Evolutionary conservation across 2,797 vertebrate genomes (phyloP).

Genomic region (Adrianichthys oophorus): DNA sequence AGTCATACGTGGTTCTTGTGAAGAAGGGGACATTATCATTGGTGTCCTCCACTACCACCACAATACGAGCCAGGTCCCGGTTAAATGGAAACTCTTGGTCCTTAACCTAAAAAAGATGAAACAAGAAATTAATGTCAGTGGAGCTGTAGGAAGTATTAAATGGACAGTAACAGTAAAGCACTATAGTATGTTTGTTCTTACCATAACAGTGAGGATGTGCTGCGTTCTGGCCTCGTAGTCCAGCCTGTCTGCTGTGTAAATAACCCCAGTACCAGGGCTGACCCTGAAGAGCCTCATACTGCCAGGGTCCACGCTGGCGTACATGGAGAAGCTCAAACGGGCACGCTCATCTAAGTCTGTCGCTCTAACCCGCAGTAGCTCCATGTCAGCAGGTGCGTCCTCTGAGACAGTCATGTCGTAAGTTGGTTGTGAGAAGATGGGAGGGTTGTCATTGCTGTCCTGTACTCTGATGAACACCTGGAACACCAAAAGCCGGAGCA

Average conservation of each 20-base stretch:
- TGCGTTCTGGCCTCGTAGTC: slow-evolving; percentile 90
- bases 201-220: slow-evolving; percentile 94
- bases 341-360: slow-evolving; percentile 89
- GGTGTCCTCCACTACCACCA: slow-evolving; percentile 89
- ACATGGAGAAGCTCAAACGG: slow-evolving; percentile 91
- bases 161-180: slow-evolving; percentile 7
- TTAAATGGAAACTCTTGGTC: slow-evolving; percentile 97
- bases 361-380: slow-evolving; percentile 87
- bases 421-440: slow-evolving; percentile 87
- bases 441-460: slow-evolving; percentile 95
- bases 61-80: slow-evolving; percentile 88
- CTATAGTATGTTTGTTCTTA: slow-evolving; percentile 45
- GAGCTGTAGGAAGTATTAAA: slow-evolving; percentile 17
- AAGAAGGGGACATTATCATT: slow-evolving; percentile 96
- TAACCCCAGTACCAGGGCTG: slow-evolving; percentile 86
- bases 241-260: slow-evolving; percentile 87
- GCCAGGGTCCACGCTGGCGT: slow-evolving; percentile 87
- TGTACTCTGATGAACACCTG: slow-evolving; percentile 93
- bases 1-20: slow-evolving; percentile 87
- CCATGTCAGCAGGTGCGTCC: slow-evolving; percentile 85
- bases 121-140: slow-evolving; percentile 40
- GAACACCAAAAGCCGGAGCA: slow-evolving; percentile 10
- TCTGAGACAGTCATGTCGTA: slow-evolving; percentile 91
- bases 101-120: slow-evolving; percentile 82
- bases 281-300: slow-evolving; percentile 94